These are phyloP conservation scores for Callorhinus ursinus DNA, from an alignment of 2,113 vertebrate genomes.

Conservation along the genomic window DNA sequence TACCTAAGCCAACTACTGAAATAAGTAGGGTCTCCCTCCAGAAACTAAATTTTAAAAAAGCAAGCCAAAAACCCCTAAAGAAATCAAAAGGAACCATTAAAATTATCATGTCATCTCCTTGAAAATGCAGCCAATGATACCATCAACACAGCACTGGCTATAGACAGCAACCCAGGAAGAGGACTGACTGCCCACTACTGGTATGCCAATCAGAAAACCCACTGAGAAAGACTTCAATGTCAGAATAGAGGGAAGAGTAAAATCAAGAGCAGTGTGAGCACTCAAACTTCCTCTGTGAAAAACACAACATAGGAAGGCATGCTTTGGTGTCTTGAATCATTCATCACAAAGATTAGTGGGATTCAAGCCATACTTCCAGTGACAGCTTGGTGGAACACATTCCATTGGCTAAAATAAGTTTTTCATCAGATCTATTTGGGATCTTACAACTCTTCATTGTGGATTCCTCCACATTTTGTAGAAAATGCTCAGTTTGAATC, in stretches of 20 bases:
- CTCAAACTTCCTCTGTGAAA: neutral
- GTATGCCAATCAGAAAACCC: neutral
- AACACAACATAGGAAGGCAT: neutral
- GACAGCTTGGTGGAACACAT: neutral
- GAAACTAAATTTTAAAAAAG: neutral
- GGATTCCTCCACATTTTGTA: neutral
- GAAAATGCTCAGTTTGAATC: neutral
- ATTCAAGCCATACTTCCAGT: neutral
- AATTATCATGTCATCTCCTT: neutral
- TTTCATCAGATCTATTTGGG: neutral
- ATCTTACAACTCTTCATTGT: neutral
- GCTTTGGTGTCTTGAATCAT: neutral
- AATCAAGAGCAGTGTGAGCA: accelerated
- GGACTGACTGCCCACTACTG: neutral
- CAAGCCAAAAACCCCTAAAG: neutral
- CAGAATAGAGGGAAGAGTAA: neutral
- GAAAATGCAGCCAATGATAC: neutral
- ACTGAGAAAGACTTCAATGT: neutral
- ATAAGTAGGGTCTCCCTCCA: neutral
- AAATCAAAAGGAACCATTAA: neutral
- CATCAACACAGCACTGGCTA: neutral
- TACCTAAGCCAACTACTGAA: neutral
- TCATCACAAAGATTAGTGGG: neutral
- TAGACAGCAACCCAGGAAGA: neutral
- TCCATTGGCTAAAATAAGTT: neutral